A percentile compares a stretch with the other conserved stretches of the same genome.
Conservation (phyloP, 2,888 invertebrate species). For the Buathra laborator region DNA sequence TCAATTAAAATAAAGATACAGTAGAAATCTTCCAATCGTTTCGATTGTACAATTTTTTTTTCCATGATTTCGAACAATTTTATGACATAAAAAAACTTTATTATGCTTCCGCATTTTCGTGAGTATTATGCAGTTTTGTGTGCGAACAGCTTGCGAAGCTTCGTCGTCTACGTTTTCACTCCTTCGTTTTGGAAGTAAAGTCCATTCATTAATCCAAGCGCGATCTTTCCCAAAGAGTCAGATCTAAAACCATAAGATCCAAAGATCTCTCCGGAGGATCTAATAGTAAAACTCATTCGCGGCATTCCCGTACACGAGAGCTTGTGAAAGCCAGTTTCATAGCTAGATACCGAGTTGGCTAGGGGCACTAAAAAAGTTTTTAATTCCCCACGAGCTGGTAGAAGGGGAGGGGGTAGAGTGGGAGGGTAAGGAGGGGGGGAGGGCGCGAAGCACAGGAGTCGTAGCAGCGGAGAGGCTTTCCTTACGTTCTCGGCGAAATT, state of each 20-base stretch:
- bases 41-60: background rate
- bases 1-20: background rate
- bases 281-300: constrained; percentile 56
- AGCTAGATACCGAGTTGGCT: constrained; percentile 27
- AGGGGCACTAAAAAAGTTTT: constrained; percentile 64
- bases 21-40: background rate
- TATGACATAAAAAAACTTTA: background rate
- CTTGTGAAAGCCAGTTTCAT: constrained; percentile 32
- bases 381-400: constrained; percentile 46
- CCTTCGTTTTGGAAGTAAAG: background rate
- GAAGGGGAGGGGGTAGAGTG: background rate
- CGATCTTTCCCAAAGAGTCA: constrained; percentile 18
- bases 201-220: constrained; percentile 1
- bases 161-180: background rate
- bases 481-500: constrained; percentile 62
- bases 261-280: constrained; percentile 30
- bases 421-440: background rate
- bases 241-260: constrained; percentile 21
- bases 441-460: constrained; percentile 37
- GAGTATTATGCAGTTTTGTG: background rate
- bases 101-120: background rate
- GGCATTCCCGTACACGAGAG: constrained; percentile 36
- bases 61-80: background rate
- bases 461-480: constrained; percentile 38
- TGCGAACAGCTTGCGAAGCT: background rate